These are phyloP conservation scores for Drosophila jambulina DNA, from an alignment of 1,140 invertebrate genomes.

Conservation along the genomic window DNA sequence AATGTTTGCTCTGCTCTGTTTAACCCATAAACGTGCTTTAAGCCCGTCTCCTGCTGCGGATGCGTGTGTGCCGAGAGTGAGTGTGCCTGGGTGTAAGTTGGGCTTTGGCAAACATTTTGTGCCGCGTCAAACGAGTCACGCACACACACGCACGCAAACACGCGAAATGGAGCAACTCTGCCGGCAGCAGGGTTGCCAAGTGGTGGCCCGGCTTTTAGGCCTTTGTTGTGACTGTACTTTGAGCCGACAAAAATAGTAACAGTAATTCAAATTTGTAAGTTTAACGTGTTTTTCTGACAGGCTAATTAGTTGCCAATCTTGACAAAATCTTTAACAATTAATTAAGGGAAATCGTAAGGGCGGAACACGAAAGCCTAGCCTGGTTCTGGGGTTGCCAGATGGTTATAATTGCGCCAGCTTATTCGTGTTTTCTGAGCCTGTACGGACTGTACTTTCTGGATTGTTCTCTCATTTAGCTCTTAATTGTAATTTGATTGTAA, in stretches of 20 bases:
- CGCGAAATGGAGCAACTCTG: slow-evolving; percentile 55
- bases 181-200: slow-evolving; percentile 32
- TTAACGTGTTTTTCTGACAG: slow-evolving; percentile 18
- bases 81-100: slow-evolving; percentile 29
- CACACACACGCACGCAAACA: slow-evolving; percentile 43
- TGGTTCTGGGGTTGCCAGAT: not conserved
- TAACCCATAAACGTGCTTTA: slow-evolving; percentile 75
- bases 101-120: slow-evolving; percentile 54
- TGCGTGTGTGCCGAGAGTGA: slow-evolving; percentile 11
- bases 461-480: not conserved
- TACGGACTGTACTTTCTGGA: not conserved
- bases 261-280: slow-evolving; percentile 3
- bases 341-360: not conserved
- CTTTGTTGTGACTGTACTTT: slow-evolving; percentile 33
- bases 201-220: slow-evolving; percentile 8
- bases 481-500: no score
- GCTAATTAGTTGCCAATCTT: slow-evolving; percentile 17
- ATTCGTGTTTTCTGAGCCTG: not conserved
- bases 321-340: slow-evolving; percentile 6
- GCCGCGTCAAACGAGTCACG: slow-evolving; percentile 52
- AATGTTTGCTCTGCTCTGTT: slow-evolving; percentile 80
- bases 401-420: no score
- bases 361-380: not conserved
- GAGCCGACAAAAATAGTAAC: not conserved
- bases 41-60: slow-evolving; percentile 22